Percentiles rank a stretch among this genome's conserved stretches.
phyloP scores from a whole-genome alignment of 2,113 vertebrate species.

The Chionomys nivalis region DNA sequence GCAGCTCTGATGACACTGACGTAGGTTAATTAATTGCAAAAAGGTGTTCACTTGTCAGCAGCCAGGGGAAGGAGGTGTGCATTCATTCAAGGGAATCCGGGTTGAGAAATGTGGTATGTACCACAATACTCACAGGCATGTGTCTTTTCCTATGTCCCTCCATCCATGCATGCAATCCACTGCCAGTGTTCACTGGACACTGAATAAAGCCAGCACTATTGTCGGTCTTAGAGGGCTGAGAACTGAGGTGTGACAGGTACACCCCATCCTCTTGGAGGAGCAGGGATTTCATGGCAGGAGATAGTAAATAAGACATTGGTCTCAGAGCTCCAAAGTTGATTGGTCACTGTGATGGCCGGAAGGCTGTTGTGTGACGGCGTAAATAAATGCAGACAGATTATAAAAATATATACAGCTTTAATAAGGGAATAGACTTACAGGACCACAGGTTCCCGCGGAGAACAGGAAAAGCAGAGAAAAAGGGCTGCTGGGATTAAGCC shows the following conservation, averaged over 20 bases:
- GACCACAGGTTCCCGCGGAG: too few species aligned
- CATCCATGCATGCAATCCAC: neutral
- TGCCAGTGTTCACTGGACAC: neutral
- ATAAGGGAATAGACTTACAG: too few species aligned
- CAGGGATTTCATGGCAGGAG: neutral
- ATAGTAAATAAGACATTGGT: neutral
- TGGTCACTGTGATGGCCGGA: neutral
- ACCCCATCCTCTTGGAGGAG: neutral
- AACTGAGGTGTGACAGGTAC: neutral
- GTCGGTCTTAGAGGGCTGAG: neutral
- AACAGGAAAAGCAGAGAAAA: too few species aligned
- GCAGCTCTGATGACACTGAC: too few species aligned
- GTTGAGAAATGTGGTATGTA: neutral
- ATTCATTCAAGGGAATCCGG: neutral
- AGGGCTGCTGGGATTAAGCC: too few species aligned
- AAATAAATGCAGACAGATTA: too few species aligned
- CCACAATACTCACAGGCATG: fast-evolving
- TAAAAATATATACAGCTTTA: too few species aligned
- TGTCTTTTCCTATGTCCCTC: neutral
- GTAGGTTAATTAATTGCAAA: neutral
- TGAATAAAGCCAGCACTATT: neutral
- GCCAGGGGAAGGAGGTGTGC: neutral
- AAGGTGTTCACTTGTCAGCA: neutral
- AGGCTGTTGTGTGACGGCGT: too few species aligned
- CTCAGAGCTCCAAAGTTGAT: neutral